These are phyloP conservation scores for Lagopus leucura DNA, from an alignment of 2,113 vertebrate species.

Conservation along the genomic window DNA sequence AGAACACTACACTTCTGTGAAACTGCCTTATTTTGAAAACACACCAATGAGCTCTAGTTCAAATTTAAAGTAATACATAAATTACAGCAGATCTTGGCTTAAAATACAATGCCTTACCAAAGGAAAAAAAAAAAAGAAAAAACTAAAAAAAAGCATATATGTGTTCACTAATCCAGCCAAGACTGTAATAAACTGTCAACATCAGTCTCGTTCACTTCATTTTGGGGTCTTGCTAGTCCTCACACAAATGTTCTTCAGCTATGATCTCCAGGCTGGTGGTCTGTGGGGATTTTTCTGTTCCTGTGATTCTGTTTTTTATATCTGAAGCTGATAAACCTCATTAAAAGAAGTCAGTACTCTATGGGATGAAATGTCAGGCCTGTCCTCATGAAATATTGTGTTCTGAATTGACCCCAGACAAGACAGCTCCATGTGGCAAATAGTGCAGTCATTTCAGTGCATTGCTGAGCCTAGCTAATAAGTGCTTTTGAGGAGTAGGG, in stretches of 20 bases:
- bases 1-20: constrained; percentile 1
- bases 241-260: constrained; percentile 11
- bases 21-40: constrained; percentile 14
- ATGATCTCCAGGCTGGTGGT: constrained; percentile 30
- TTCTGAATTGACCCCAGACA: constrained; percentile 36
- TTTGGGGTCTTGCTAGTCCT: constrained; percentile 32
- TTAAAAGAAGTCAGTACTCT: constrained; percentile 44
- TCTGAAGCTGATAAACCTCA: constrained; percentile 55
- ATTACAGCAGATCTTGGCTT: constrained; percentile 45
- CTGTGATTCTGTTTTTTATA: constrained; percentile 49
- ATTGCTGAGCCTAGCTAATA: constrained; percentile 22
- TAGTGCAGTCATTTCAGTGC: constrained; percentile 14
- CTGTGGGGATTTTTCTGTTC: constrained; percentile 35
- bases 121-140: neutral
- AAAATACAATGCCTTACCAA: constrained; percentile 16
- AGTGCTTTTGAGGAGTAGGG: neutral
- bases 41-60: neutral
- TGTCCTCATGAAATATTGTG: constrained; percentile 37
- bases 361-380: constrained; percentile 15
- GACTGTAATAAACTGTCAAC: constrained; percentile 51
- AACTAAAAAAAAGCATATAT: neutral
- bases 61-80: constrained; percentile 28
- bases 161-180: constrained; percentile 41
- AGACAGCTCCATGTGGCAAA: constrained; percentile 33
- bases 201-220: constrained; percentile 52